phyloP scores from a whole-genome alignment of 35 echinoderm and acorn worm genomes.

The Strongylocentrotus purpuratus region DNA sequence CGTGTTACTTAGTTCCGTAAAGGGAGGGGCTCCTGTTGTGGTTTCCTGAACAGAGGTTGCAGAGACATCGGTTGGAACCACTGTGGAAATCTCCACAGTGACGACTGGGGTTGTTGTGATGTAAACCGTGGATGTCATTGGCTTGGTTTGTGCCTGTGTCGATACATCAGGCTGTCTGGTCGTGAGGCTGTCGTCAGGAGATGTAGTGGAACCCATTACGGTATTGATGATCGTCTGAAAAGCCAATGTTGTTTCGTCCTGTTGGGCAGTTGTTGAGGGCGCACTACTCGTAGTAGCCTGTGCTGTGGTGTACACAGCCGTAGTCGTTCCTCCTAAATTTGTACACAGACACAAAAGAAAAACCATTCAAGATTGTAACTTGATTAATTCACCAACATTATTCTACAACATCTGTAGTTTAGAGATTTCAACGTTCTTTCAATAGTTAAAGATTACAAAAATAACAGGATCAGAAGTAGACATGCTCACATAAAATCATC shows the following conservation, averaged over 20 bases:
- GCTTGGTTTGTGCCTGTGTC: not conserved
- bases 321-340: not conserved
- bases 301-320: not conserved
- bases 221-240: not conserved
- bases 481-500: not conserved
- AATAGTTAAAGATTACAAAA: too few species aligned
- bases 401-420: too few species aligned
- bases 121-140: not conserved
- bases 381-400: too few species aligned
- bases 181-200: not conserved
- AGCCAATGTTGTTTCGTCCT: not conserved
- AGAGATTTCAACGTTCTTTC: too few species aligned
- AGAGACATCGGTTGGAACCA: not conserved
- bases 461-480: too few species aligned
- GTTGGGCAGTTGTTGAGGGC: not conserved
- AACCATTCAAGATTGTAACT: not conserved
- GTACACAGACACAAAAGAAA: not conserved
- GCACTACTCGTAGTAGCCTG: not conserved
- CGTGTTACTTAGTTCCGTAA: not conserved
- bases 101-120: not conserved
- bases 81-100: not conserved
- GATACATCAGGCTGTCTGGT: not conserved
- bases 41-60: not conserved
- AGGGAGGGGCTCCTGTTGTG: not conserved
- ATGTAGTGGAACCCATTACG: not conserved